Conservation (phyloP, 2,797 vertebrate species). For the Chrosomus eos region DNA sequence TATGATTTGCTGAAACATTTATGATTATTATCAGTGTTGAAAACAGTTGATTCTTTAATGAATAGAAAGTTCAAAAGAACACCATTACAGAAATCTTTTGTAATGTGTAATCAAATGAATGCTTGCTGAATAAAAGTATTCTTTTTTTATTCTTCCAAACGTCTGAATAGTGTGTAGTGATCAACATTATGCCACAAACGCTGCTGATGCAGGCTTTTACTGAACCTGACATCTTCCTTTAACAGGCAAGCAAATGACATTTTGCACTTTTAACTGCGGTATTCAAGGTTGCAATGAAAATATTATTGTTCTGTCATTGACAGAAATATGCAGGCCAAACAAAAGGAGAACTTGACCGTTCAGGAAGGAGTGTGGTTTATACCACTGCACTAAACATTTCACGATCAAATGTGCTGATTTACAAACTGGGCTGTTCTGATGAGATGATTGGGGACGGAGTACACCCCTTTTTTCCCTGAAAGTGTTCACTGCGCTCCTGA, state of each 20-base stretch:
- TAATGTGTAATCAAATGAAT: not conserved
- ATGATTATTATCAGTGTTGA: too few species aligned
- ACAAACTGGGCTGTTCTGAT: slow-evolving; percentile 39
- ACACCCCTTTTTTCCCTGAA: slow-evolving; percentile 24
- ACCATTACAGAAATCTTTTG: too few species aligned
- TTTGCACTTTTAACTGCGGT: slow-evolving; percentile 47
- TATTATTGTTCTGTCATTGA: slow-evolving; percentile 47
- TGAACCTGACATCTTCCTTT: not conserved
- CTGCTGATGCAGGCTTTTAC: not conserved
- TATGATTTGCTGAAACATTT: not conserved
- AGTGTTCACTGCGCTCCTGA: slow-evolving; percentile 54
- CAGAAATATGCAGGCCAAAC: slow-evolving; percentile 44
- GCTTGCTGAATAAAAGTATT: not conserved
- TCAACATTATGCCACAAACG: not conserved
- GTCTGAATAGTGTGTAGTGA: not conserved
- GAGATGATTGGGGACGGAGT: slow-evolving; percentile 23
- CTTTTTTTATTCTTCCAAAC: too few species aligned
- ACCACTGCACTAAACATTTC: slow-evolving; percentile 54
- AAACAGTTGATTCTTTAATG: too few species aligned
- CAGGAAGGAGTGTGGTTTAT: slow-evolving; percentile 36
- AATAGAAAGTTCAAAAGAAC: too few species aligned
- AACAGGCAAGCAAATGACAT: not conserved
- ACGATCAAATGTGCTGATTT: slow-evolving; percentile 53
- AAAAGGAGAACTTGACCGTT: slow-evolving; percentile 20
- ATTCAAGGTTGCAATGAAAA: slow-evolving; percentile 52